phyloP scores from a whole-genome alignment of 2,113 vertebrate genomes.

The Motacilla tschutschensis region DNA sequence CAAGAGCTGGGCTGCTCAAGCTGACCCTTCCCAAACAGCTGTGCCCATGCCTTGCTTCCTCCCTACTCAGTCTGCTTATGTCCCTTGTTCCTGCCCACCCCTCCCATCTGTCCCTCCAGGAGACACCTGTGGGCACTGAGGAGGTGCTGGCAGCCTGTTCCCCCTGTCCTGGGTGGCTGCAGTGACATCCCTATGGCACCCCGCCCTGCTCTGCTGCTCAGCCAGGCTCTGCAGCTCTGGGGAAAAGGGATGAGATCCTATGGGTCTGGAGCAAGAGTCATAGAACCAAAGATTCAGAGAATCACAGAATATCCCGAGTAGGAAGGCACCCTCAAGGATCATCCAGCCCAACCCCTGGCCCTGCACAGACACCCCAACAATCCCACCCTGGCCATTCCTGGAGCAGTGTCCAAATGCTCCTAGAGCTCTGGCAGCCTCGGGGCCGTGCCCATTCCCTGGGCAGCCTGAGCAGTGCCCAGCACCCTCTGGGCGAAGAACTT shows the following conservation, averaged over 20 bases:
- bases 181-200: background rate
- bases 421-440: background rate
- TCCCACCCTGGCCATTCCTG: background rate
- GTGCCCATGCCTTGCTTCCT: background rate
- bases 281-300: background rate
- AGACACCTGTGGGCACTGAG: background rate
- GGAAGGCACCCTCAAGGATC: background rate
- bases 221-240: background rate
- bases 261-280: background rate
- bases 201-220: background rate
- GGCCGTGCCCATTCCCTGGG: background rate
- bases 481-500: background rate
- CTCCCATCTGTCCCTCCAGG: background rate
- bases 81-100: background rate
- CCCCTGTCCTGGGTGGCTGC: background rate
- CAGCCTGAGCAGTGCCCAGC: background rate
- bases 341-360: fast-evolving
- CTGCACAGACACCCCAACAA: background rate
- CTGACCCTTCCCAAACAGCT: background rate
- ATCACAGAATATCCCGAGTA: background rate
- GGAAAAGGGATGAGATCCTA: background rate
- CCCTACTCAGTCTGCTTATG: background rate
- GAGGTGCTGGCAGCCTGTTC: background rate
- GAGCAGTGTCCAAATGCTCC: fast-evolving
- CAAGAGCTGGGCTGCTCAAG: background rate